These are phyloP conservation scores for Alosa sapidissima DNA, from an alignment of 2,797 vertebrate genomes.

Conservation along the genomic window DNA sequence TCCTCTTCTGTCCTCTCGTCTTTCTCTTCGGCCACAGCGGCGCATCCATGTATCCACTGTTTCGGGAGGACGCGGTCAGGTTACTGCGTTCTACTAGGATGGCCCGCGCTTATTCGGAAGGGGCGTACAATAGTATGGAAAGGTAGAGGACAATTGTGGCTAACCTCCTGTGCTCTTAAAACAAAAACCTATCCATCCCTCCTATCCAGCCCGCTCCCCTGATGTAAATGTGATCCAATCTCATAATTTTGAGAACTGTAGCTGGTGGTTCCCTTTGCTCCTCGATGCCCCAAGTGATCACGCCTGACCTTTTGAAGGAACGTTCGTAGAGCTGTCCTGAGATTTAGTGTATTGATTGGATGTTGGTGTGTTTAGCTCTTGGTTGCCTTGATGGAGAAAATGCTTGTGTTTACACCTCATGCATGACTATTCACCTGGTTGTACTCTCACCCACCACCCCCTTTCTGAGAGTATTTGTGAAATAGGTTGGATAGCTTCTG, in stretches of 20 bases:
- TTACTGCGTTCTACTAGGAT: constrained; percentile 78
- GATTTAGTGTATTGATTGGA: background rate
- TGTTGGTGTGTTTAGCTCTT: background rate
- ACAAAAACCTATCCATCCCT: background rate
- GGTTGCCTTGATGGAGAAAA: background rate
- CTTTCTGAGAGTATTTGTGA: background rate
- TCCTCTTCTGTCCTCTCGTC: constrained; percentile 34
- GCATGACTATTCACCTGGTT: background rate
- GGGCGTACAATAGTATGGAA: constrained; percentile 75
- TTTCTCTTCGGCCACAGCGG: constrained; percentile 67
- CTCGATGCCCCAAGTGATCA: background rate
- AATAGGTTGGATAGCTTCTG: background rate
- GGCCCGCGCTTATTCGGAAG: constrained; percentile 77
- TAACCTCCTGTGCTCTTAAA: background rate
- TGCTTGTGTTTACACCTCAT: background rate
- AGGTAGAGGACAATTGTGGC: constrained; percentile 70
- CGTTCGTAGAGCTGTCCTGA: background rate
- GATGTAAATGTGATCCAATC: background rate
- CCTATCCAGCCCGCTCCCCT: background rate
- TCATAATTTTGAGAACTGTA: constrained; percentile 20
- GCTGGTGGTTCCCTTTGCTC: constrained; percentile 23
- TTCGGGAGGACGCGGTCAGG: constrained; percentile 84
- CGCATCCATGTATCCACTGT: constrained; percentile 75
- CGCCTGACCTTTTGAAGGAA: background rate
- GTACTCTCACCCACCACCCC: background rate